Conservation (phyloP, 1,140 invertebrate genomes). For the fruit fly (Drosophila melanogaster) region DNA sequence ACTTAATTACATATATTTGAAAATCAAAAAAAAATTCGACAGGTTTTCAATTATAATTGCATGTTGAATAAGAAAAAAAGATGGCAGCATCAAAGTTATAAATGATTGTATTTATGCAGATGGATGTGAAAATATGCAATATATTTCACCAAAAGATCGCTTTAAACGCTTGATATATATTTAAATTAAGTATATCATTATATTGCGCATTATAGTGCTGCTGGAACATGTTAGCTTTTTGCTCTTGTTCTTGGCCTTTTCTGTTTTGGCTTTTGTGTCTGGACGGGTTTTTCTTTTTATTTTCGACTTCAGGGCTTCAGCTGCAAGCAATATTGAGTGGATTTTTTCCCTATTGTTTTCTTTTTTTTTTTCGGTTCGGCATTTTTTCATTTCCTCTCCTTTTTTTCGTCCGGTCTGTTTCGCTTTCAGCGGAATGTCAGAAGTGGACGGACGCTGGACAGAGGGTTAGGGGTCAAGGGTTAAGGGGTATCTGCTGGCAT, state of each 20-base stretch:
- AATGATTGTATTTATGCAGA: too few species aligned
- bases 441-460: constrained; percentile 11
- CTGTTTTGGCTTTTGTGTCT: constrained; percentile 43
- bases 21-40: too few species aligned
- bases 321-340: constrained; percentile 49
- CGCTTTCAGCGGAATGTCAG: constrained; percentile 40
- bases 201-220: too few species aligned
- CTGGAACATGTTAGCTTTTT: constrained; percentile 32
- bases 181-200: too few species aligned
- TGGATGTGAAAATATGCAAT: too few species aligned
- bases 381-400: constrained; percentile 29
- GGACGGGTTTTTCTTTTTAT: constrained; percentile 15
- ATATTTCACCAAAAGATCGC: too few species aligned
- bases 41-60: too few species aligned
- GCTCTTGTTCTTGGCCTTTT: constrained; percentile 30
- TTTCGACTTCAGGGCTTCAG: constrained; percentile 29
- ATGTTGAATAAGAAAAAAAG: too few species aligned
- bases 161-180: too few species aligned
- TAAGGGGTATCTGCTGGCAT: constrained; percentile 32
- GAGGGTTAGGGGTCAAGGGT: neutral
- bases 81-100: too few species aligned
- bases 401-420: constrained; percentile 2
- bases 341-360: constrained; percentile 38
- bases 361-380: constrained; percentile 2
- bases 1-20: too few species aligned